Percentiles rank a stretch among this genome's conserved stretches.
phyloP scores from a whole-genome alignment of 2,888 invertebrate genomes.

The Agrotis puta region DNA sequence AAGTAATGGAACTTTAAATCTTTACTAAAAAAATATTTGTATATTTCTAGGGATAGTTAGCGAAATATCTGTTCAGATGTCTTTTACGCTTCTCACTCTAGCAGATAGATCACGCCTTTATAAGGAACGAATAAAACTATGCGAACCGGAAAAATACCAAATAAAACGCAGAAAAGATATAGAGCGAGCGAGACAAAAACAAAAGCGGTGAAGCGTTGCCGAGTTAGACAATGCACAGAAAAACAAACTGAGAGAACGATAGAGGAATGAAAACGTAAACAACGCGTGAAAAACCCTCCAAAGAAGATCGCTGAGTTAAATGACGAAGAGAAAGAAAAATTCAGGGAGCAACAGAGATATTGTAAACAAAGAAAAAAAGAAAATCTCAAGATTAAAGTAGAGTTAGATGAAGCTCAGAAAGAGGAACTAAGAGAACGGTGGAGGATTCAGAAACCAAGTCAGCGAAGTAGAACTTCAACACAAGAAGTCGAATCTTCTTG shows the following conservation, averaged over 20 bases:
- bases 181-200: not conserved
- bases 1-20: not conserved
- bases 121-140: slow-evolving; percentile 2
- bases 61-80: slow-evolving; percentile 1
- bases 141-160: not conserved
- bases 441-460: not conserved
- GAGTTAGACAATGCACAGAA: slow-evolving; percentile 11
- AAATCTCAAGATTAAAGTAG: not conserved
- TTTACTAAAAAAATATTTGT: not conserved
- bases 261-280: slow-evolving; percentile 12
- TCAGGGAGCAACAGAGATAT: slow-evolving; percentile 7
- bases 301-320: slow-evolving; percentile 10
- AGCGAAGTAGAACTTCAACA: slow-evolving; percentile 3
- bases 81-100: not conserved
- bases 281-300: not conserved
- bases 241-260: slow-evolving; percentile 11
- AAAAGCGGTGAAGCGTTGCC: not conserved
- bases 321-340: slow-evolving; percentile 11
- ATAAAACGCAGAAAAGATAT: not conserved
- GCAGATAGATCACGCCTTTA: slow-evolving; percentile 1
- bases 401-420: slow-evolving; percentile 9
- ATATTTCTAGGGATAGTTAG: not conserved
- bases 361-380: slow-evolving; percentile 7
- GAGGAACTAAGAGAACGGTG: not conserved
- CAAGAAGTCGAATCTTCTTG: not conserved